Percentiles rank a stretch among this genome's conserved stretches.
Conservation (phyloP, 2,797 vertebrate species). For the Notolepis coatsorum region DNA sequence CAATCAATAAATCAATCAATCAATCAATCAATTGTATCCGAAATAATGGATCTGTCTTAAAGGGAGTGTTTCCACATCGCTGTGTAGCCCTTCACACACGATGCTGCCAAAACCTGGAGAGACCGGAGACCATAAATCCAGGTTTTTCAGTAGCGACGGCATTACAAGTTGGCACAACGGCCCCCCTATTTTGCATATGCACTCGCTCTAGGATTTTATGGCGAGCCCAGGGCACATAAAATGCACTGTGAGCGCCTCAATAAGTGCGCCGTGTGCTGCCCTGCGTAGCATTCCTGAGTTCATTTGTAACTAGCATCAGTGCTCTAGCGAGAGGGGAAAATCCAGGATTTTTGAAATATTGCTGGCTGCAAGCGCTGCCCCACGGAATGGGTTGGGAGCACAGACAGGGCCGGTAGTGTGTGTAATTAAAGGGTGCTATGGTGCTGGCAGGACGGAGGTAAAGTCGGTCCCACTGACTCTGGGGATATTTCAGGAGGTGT, state of each 20-base stretch:
- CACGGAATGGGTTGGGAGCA: conserved; percentile 69
- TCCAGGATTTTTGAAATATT: conserved; percentile 81
- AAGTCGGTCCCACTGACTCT: conserved; percentile 83
- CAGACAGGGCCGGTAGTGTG: conserved; percentile 82
- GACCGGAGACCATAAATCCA: conserved; percentile 33
- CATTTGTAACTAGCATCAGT: conserved; percentile 73
- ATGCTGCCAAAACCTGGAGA: conserved; percentile 18
- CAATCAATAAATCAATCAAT: not conserved
- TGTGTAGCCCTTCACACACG: conserved; percentile 11
- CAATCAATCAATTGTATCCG: not conserved
- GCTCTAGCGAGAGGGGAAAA: conserved; percentile 69
- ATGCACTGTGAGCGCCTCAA: conserved; percentile 55
- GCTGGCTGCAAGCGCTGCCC: conserved; percentile 76
- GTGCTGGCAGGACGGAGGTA: conserved; percentile 82
- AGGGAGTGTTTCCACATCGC: not conserved
- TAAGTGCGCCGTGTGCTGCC: conserved; percentile 61
- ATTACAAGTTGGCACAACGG: conserved; percentile 44
- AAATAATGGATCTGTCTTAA: not conserved
- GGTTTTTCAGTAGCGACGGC: conserved; percentile 35
- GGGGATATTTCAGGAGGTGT: conserved; percentile 82
- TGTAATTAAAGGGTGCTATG: conserved; percentile 86
- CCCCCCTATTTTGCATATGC: conserved; percentile 49
- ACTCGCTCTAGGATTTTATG: conserved; percentile 41
- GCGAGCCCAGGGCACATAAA: conserved; percentile 52
- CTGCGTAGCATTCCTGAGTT: conserved; percentile 67